A percentile compares a stretch with the other conserved stretches of the same genome.
Evolutionary conservation across 2,888 invertebrate genomes (phyloP).

Genomic region (Drosophila demipolita): DNA sequence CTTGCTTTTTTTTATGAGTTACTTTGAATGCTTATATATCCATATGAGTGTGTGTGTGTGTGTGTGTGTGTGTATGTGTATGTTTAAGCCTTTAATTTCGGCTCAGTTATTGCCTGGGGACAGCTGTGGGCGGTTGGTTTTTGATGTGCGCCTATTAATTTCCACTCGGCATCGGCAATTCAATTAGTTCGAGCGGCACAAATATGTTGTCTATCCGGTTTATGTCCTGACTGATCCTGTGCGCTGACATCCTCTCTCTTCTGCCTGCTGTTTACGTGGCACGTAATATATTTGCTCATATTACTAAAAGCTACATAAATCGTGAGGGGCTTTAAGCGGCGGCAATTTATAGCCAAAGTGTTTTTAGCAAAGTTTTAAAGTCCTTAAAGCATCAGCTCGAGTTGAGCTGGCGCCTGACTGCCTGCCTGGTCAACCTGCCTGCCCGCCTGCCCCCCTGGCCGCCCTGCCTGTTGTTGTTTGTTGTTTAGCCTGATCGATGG

Average conservation of each 20-base stretch:
- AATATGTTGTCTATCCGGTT: constrained; percentile 20
- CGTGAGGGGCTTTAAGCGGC: constrained; percentile 64
- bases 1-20: constrained; percentile 16
- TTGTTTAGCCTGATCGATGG: constrained; percentile 78
- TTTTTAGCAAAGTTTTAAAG: constrained; percentile 38
- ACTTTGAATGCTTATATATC: constrained; percentile 5
- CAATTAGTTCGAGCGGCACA: constrained; percentile 66
- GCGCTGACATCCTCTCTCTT: constrained; percentile 5
- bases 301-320: constrained; percentile 78
- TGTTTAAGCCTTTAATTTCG: constrained; percentile 53
- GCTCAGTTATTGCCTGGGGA: constrained; percentile 45
- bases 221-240: constrained; percentile 18
- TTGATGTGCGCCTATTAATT: constrained; percentile 78
- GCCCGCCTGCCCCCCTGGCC: no score
- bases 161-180: constrained; percentile 68
- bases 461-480: constrained; percentile 8
- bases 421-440: no score
- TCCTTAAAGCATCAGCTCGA: constrained; percentile 38
- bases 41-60: constrained; percentile 10
- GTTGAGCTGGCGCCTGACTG: neutral
- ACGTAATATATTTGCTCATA: constrained; percentile 78
- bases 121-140: constrained; percentile 53
- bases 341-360: constrained; percentile 46
- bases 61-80: constrained; percentile 9
- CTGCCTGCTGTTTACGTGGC: constrained; percentile 53